Base-by-base conservation (phyloP, 2,888 invertebrate genomes). In the Lysandra coridon region DNA sequence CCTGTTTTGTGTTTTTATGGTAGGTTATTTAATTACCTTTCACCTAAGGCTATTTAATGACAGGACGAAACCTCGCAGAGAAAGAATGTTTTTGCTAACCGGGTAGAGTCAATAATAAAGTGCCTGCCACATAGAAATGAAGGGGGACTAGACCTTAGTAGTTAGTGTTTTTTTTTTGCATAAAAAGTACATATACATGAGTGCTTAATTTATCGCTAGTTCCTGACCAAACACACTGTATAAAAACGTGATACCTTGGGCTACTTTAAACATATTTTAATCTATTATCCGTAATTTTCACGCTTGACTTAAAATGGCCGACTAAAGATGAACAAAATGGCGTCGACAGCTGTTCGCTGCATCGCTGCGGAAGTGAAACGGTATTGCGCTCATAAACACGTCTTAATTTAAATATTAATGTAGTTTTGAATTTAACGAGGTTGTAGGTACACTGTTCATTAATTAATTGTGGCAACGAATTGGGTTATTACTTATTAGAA, bases 231-330 rank as follows among this genome's bases (percentile, higher is more conserved):
- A 40, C 40, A 5, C 5, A 40, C 40, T 40, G 40, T 12, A 57
- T 57, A 17, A 57, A 49, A 57, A 57, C 57, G 57, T 57, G 57
- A 57, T 57, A 57, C 57, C 57, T 57, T 57, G 57, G 17, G 12
- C 57, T 57, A 57, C 57, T 57, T 57, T 57, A 57, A 57, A 57
- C 57, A 57, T 17, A 57, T 17, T 57, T 57, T 57, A 57, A 53
- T 57, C 57, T 64, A 30, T 64, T 30, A 30, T 10, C 12, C 12
- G 64, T 30, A 64, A 30, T 64, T 14, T 69, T 69, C 69, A 69
- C 69, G 69, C 69, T 69, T 69, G 33, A 37, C 69, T 69, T 12
- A 69, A 69, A 69, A 69, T 69, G 69, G 69, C 69, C 69, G 33
- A 30, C 33, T 33, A 69, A 69, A 69, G 69, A 69, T 69, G 33